These are phyloP conservation scores for Lithophane semibrunnea DNA, from an alignment of 2,888 invertebrate genomes.

Conservation along the genomic window DNA sequence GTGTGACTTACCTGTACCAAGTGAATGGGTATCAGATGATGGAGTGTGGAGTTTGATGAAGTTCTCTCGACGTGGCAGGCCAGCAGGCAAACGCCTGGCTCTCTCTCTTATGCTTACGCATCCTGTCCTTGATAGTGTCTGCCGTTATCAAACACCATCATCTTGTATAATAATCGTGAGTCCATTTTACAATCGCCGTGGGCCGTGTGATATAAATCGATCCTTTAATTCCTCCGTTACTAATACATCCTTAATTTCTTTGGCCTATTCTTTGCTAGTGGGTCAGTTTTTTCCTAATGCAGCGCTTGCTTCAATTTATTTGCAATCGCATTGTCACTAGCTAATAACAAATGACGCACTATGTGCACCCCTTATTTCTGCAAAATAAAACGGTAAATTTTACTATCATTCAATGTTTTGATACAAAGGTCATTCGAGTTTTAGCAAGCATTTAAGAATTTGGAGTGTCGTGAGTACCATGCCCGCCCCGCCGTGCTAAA, in stretches of 20 bases:
- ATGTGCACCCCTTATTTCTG: constrained; percentile 88
- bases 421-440: constrained; percentile 80
- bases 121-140: constrained; percentile 86
- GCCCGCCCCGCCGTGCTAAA: constrained; percentile 85
- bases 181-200: constrained; percentile 89
- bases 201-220: constrained; percentile 88
- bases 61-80: constrained; percentile 84
- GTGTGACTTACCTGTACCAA: constrained; percentile 75
- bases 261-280: constrained; percentile 88
- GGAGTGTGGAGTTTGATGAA: constrained; percentile 79
- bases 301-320: constrained; percentile 83
- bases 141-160: constrained; percentile 86
- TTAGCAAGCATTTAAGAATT: constrained; percentile 80
- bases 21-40: constrained; percentile 85
- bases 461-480: constrained; percentile 76
- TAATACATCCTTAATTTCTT: constrained; percentile 89
- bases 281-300: constrained; percentile 78
- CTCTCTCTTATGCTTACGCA: constrained; percentile 90
- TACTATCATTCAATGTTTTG: constrained; percentile 77
- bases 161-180: constrained; percentile 86
- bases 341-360: constrained; percentile 87
- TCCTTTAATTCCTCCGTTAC: constrained; percentile 84
- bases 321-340: constrained; percentile 89
- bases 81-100: constrained; percentile 88
- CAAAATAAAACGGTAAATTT: constrained; percentile 78